These are phyloP conservation scores for Microctonus brassicae DNA, from an alignment of 2,888 invertebrate species.

Conservation along the genomic window DNA sequence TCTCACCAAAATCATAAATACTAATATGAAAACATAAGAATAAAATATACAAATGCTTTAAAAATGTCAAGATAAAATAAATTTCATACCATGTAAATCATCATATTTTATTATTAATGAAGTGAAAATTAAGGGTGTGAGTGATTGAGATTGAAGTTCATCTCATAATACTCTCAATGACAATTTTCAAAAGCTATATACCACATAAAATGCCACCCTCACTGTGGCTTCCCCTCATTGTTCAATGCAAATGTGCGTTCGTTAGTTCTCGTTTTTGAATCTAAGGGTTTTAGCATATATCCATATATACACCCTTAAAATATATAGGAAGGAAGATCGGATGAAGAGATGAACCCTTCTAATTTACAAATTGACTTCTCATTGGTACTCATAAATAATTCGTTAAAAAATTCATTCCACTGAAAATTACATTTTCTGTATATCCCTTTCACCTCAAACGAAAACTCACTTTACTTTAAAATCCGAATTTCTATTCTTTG, in stretches of 20 bases:
- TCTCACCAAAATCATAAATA: background rate
- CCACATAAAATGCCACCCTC: conserved; percentile 17
- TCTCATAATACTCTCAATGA: conserved; percentile 1
- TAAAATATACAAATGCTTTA: conserved; percentile 19
- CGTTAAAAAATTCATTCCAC: background rate
- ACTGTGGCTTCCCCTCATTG: conserved; percentile 50
- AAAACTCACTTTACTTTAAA: background rate
- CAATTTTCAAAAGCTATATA: background rate
- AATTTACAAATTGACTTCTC: conserved; percentile 38
- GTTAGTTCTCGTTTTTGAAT: conserved; percentile 53
- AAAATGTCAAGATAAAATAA: background rate
- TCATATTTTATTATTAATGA: conserved; percentile 56
- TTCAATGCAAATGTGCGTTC: conserved; percentile 60
- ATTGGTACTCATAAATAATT: conserved; percentile 26
- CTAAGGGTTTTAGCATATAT: conserved; percentile 1
- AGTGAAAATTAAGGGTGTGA: conserved; percentile 30
- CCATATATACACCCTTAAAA: conserved; percentile 30
- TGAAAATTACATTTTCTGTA: background rate
- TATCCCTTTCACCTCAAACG: background rate
- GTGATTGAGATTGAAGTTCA: conserved; percentile 28
- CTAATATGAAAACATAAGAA: conserved; percentile 41
- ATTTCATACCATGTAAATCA: no score
- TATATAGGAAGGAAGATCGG: background rate
- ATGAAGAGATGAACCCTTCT: conserved; percentile 35
- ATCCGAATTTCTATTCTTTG: background rate